phyloP scores from a whole-genome alignment of 2,888 invertebrate genomes.

The Rotaria sp. region DNA sequence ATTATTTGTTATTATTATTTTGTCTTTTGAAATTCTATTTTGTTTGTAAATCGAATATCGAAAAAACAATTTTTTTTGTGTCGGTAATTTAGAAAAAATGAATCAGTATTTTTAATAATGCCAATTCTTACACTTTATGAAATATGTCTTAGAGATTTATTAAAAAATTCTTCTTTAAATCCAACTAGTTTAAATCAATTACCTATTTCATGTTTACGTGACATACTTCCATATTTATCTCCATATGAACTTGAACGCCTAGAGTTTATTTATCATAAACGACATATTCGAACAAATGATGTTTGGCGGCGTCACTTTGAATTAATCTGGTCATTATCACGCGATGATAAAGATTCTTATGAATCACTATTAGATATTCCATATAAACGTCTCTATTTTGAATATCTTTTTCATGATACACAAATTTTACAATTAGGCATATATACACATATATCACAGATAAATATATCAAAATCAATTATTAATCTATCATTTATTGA shows the following conservation, averaged over 20 bases:
- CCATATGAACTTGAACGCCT: not conserved
- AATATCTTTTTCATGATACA: constrained; percentile 25
- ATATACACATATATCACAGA: not conserved
- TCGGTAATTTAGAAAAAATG: too few species aligned
- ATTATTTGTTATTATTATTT: not conserved
- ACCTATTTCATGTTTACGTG: not conserved
- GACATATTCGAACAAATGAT: not conserved
- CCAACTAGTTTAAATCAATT: not conserved
- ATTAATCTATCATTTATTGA: not conserved
- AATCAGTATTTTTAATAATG: not conserved
- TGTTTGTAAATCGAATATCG: not conserved
- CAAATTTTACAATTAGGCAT: constrained; percentile 23
- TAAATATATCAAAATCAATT: not conserved
- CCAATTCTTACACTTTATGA: not conserved
- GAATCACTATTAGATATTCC: not conserved
- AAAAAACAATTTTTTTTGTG: too few species aligned
- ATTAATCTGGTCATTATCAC: not conserved
- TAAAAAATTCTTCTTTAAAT: not conserved
- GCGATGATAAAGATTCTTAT: constrained; percentile 21
- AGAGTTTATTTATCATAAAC: not conserved
- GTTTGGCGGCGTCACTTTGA: not conserved
- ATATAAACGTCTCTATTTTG: constrained; percentile 21
- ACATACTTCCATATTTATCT: not conserved
- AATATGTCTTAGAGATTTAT: not conserved
- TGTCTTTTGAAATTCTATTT: not conserved